Base-by-base conservation (phyloP, 2,113 vertebrate species). In the Calidris pugnax region DNA sequence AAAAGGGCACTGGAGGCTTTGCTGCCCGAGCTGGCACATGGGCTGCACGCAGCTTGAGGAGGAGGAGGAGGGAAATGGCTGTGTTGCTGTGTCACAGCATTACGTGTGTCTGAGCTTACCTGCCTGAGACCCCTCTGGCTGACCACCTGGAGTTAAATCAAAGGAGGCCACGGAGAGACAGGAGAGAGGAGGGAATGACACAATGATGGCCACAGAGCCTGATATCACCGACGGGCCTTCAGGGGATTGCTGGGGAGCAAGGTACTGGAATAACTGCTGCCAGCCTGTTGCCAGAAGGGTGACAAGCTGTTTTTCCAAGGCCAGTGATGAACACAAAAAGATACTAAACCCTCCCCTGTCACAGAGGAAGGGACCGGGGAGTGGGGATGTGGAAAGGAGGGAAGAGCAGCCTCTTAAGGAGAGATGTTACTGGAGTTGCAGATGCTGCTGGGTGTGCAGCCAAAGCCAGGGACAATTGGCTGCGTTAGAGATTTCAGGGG, bases 211-310 rank as follows among this genome's bases (percentile, higher is more conserved):
- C 6, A 45, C 43, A 73, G 85, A 83, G 50, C 57, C 33, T 64
- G 12, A 62, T 63, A 77, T 68, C 56, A 27, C 33, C 1, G 6
- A 5, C 0, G 8, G 82, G 59, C 35, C 50, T 89, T 48, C 39
- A 80, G 35, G 23, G 51, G 32, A 59, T 75, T 0, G 0, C 16
- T 66, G 56, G 30, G n/a, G 47, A 85, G n/a, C 0, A 0, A 82
- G 48, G 56, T 39, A 22, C 68, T 86, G 72, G 35, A 66, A 14
- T 27, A 69, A 80, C 12, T 10, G 15, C 39, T 88, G 35, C 73
- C 82, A 77, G 53, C 33, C 62, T 68, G 33, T 62, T 76, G 85
- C 51, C 43, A 30, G 37, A 48, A 74, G 35, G 33, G 43, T 68
- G 75, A 51, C 26, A n/a, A 85, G 26, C 66, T 80, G 20, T 63